Evolutionary conservation across 2,888 invertebrate species (phyloP), one percentile per base, ranked within the genome.

Genomic region (Microctonus aethiopoides): DNA sequence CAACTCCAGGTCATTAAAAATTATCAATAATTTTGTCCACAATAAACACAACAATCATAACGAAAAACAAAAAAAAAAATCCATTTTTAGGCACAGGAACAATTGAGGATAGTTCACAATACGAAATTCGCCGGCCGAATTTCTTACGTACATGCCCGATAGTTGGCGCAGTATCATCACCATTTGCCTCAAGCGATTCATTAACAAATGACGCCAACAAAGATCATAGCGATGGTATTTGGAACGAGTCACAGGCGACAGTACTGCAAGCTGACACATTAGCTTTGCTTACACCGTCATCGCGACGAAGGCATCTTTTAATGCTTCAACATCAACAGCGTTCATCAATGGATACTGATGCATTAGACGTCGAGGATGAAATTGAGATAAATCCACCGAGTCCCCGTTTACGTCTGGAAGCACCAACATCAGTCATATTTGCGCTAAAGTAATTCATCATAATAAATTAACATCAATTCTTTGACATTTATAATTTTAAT

Each of bases 161-260:
- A 4, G 74, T 77, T 56, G 83, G 81, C 4, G 72, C 79, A 76
- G 89, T 90, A 77, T 84, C 89, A 26, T 93, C 93, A 5, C 92
- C 93, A 7, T 94, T 94, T 86, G 94, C 93, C 60, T 95, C 95
- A 36, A 94, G 92, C 79, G 95, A 95, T 86, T 95, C 95, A 11
- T 87, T 95, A 74, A 91, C 93, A n/a, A 94, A 94, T 77, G 94
- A 94, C 83, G 87, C 89, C 62, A 93, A 91, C 13, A 88, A 93
- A 81, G 95, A 95, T 84, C 94, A 95, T 85, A 95, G 95, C 59
- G 95, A 95, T 83, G 93, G 94, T 62, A 92, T 94, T 81, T 95
- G 95, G 95, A 95, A 95, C 87, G 95, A 95, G 87, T 95, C 95
- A 11, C 95, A 95, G 87, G 92, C 93, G 9, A 95, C 95, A 0